Evolutionary conservation across 2,113 vertebrate genomes (phyloP), one percentile per base, ranked within the genome.

Genomic region (Polypterus senegalus): DNA sequence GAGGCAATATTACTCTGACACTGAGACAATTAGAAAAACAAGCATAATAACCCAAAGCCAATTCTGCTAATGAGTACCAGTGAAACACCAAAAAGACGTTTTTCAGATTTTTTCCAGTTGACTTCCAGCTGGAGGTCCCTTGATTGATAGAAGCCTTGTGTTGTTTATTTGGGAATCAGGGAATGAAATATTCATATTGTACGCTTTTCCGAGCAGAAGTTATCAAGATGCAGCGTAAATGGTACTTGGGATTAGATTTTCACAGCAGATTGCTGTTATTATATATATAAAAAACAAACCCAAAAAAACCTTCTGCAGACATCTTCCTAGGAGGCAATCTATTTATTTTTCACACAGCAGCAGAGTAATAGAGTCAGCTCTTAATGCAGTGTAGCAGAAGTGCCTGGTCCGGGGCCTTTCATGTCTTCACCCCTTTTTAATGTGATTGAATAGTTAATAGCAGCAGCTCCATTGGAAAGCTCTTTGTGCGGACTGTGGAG

Each of bases 371-470:
- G 74, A 78, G 77, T 74, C 65, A 75, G 75, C 81, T 85, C 75
- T 86, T 86, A 85, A 84, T 86, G 83, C 82, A 81, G 76, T 81
- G 82, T 77, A 82, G 82, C 82, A 84, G 86, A 86, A 86, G 82
- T 82, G 82, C 82, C 83, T 72, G 74, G 81, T 82, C 77, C 73
- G 70, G 83, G 86, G 82, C 79, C 84, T 86, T 86, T 83, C 81
- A 83, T 82, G 77, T 81, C 81, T 80, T 83, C 75, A 73, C 71
- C 78, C 80, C 74, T 76, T 77, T 77, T 83, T 83, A 76, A 81
- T 81, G 78, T 84, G 84, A 85, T 78, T 81, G 84, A 86, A 86
- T 86, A 81, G 74, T 81, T 87, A 82, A 86, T 83, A 83, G 83
- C 82, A 78, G 74, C 72, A 77, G 81, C 78, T 75, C 69, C 73